Evolutionary conservation across 2,113 vertebrate species (phyloP).

Genomic region (Vidua chalybeata): DNA sequence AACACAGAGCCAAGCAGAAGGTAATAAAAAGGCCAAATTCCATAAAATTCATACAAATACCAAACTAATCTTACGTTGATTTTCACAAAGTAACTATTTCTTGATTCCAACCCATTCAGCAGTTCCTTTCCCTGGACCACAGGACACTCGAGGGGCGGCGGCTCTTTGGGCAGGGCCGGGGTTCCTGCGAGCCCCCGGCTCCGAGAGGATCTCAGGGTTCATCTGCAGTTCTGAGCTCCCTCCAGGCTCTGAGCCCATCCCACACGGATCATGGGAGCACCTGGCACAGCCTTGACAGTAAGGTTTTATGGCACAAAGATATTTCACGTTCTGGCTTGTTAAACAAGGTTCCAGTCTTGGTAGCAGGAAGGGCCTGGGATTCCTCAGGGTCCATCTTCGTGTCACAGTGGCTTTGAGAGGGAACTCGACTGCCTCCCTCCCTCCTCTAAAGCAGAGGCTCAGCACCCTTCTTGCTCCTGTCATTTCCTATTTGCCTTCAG

Average conservation of each 20-base stretch:
- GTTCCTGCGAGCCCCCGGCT: neutral
- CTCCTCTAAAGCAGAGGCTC: neutral
- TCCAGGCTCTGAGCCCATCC: neutral
- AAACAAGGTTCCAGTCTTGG: neutral
- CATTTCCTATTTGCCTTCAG: neutral
- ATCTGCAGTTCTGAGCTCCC: neutral
- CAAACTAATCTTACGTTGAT: neutral
- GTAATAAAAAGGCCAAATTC: slow-evolving; percentile 24
- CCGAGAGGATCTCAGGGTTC: neutral
- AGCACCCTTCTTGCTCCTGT: neutral
- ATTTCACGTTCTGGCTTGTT: neutral
- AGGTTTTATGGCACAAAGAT: slow-evolving; percentile 35
- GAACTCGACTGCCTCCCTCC: neutral
- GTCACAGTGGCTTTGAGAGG: neutral
- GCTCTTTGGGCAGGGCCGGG: neutral
- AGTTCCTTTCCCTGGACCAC: neutral
- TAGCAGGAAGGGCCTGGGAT: neutral
- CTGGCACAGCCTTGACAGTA: neutral
- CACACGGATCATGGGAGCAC: neutral
- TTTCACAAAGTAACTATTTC: neutral
- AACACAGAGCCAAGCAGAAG: slow-evolving; percentile 54
- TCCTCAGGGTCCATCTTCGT: rapidly evolving
- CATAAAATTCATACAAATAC: slow-evolving; percentile 1
- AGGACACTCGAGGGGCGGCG: neutral
- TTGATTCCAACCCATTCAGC: neutral